Percentiles rank a stretch among this genome's conserved stretches.
phyloP scores from a whole-genome alignment of 2,797 vertebrate genomes.

The Mycteria americana region DNA sequence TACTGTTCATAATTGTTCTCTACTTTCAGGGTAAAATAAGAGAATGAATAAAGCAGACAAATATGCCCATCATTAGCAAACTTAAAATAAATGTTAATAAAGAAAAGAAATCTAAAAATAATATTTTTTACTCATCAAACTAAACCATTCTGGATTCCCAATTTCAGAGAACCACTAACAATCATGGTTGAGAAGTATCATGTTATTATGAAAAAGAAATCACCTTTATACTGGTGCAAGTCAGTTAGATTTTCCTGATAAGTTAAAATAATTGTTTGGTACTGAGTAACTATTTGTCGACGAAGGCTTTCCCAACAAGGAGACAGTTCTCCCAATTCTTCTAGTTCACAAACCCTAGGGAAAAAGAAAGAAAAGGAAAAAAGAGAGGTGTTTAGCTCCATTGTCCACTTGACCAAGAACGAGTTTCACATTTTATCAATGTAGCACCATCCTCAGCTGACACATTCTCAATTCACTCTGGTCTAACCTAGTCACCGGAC shows the following conservation, averaged over 20 bases:
- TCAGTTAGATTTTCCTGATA: constrained; percentile 93
- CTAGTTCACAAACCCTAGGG: constrained; percentile 90
- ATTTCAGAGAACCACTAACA: background rate
- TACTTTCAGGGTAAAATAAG: background rate
- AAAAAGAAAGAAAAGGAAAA: background rate
- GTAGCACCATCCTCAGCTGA: background rate
- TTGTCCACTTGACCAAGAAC: background rate
- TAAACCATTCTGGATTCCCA: background rate
- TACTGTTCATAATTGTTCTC: background rate
- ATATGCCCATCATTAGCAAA: background rate
- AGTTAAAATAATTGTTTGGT: constrained; percentile 90
- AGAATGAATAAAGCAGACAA: background rate
- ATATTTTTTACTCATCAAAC: background rate
- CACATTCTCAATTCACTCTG: background rate
- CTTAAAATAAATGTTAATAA: background rate
- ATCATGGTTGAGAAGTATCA: background rate
- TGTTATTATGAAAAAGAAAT: background rate
- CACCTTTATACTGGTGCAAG: constrained; percentile 93
- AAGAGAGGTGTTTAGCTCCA: background rate
- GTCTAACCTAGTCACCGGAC: background rate
- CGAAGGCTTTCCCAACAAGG: constrained; percentile 97
- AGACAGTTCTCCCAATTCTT: constrained; percentile 93
- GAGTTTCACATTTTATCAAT: background rate
- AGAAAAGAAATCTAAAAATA: background rate
- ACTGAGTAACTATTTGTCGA: constrained; percentile 93